phyloP scores from a whole-genome alignment of 2,888 invertebrate species.

The Netelia inedita region DNA sequence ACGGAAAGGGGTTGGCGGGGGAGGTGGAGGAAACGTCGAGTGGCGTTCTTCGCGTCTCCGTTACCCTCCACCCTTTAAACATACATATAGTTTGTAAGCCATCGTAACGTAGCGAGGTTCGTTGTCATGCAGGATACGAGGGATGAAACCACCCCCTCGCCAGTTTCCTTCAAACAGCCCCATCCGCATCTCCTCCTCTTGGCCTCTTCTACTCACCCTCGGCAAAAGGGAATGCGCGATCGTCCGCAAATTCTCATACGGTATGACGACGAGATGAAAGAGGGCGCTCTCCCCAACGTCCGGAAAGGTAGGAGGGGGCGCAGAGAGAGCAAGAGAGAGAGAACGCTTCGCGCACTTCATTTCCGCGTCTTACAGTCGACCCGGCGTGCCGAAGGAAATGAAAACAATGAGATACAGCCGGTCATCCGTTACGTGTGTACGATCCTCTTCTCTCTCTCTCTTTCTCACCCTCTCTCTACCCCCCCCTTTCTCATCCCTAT shows the following conservation, averaged over 20 bases:
- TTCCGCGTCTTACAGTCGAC: slow-evolving; percentile 85
- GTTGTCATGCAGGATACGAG: slow-evolving; percentile 83
- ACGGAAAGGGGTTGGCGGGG: neutral
- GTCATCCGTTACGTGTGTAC: slow-evolving; percentile 83
- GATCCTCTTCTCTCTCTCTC: slow-evolving; percentile 33
- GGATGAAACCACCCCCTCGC: slow-evolving; percentile 74
- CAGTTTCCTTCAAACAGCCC: slow-evolving; percentile 51
- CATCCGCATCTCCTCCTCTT: neutral
- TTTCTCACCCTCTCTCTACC: neutral
- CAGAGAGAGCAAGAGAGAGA: neutral
- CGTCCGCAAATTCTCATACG: slow-evolving; percentile 42
- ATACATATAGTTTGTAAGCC: neutral
- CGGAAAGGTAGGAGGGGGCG: slow-evolving; percentile 14
- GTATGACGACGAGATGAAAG: slow-evolving; percentile 55
- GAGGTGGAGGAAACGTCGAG: slow-evolving; percentile 34
- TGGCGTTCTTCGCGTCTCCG: slow-evolving; percentile 24
- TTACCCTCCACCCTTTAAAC: neutral
- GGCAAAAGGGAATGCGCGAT: neutral
- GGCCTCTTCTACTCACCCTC: neutral
- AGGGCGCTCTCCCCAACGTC: slow-evolving; percentile 67
- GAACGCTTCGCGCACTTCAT: slow-evolving; percentile 82
- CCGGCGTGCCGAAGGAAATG: slow-evolving; percentile 84
- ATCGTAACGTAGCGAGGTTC: slow-evolving; percentile 63
- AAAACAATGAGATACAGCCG: slow-evolving; percentile 85
- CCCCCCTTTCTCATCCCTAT: neutral